Base-by-base conservation (phyloP, 2,888 invertebrate genomes). In the Congeria kusceri region DNA sequence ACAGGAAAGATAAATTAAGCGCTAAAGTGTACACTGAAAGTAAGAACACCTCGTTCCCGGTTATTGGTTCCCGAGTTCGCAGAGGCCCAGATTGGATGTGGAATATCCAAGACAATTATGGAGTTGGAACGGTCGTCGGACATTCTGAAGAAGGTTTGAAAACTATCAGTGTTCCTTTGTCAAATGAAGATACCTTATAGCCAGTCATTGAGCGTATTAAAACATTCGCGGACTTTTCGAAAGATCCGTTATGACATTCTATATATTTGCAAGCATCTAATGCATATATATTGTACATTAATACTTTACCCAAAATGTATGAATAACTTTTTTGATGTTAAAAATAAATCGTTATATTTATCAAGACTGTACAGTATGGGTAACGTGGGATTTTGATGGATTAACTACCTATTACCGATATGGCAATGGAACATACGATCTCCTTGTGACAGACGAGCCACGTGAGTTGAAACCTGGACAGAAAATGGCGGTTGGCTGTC, bases 51-150 rank as follows among this genome's bases (percentile, higher is more conserved):
- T 47, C 46, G 15, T 47, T 65, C 7, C 70, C 72, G 3, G 15
- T 28, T 1, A 59, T 72, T 23, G 72, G 72, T 13, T 57, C 63
- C 11, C 64, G 72, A 25, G 72, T 72, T 18, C 65, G 65, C 9
- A 29, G 72, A 13, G 65, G 72, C 7, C 72, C 72, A 7, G 64
- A 72, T 20, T 72, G 72, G 72, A 7, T 59, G 0, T 72, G 64
- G 64, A 25, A 25, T 1, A 28, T 46, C n/a, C 72, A 72, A 65
- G 53, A 72, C 23, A 59, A 32, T 25, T 29, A 58, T 18, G 72
- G 72, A 7, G 47, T 49, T 3, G 72, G 72, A 0, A 72, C 72
- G n/a, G 64, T 72, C 11, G 65, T 65, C 18, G 72, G 72, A 0
- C 72, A 72, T 49, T 32, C 32, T 4, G 32, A 32, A 32, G 32